Evolutionary conservation across 2,888 invertebrate species (phyloP), one percentile per base, ranked within the genome.

Genomic region (Hydriomena furcata): DNA sequence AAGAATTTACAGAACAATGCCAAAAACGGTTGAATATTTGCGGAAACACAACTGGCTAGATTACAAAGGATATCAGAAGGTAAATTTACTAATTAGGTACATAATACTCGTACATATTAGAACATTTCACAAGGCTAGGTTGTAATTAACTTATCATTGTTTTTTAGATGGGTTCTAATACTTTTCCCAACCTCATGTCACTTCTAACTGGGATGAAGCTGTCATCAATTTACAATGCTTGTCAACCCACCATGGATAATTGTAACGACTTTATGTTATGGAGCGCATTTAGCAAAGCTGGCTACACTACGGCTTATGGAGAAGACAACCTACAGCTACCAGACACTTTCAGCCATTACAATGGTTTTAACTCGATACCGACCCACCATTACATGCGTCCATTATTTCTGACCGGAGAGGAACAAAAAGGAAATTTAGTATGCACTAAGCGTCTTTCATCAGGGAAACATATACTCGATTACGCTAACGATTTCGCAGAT

Each of bases 171-270:
- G 96, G 93, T 3, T 96, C 96, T 71, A 97, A 97, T 68, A 97
- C 97, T 0, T 97, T 95, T 76, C 97, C 97, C 0, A 98, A 98
- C 78, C 79, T 97, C 32, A 94, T 96, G 91, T 94, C 97, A 0
- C 83, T 97, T 32, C 82, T 95, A 12, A 93, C 95, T 0, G 97
- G 97, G 0, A 90, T 91, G 55, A 92, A 83, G 7, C 82, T 92
- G 7, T 83, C 91, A 30, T 61, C 73, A 1, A 70, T 82, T 8
- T 92, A 93, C 65, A 81, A 84, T 12, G 91, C 92, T 0, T 91
- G 84, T 38, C 73, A 68, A 7, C 63, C 66, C 12, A 61, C 86
- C 3, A 87, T 91, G 65, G 86, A 91, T 11, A 73, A 93, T 12
- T 95, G 96, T 63, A 88, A 92, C 34, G 94, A 95, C 65, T 91